Evolutionary conservation across 2,888 invertebrate species (phyloP), one percentile per base, ranked within the genome.

Genomic region (Nezara viridula): DNA sequence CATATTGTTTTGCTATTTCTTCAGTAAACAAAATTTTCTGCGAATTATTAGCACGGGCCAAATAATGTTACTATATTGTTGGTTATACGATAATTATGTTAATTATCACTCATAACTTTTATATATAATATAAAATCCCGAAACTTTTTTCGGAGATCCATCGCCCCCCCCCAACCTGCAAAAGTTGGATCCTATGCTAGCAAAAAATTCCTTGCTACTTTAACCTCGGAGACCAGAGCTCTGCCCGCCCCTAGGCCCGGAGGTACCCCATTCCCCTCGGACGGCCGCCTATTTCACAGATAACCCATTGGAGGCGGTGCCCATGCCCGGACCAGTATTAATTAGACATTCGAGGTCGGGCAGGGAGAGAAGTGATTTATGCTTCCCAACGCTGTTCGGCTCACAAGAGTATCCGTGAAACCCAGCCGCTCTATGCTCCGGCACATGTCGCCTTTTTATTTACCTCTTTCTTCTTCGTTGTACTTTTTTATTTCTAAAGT

Each of bases 361-460:
- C n/a, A n/a, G n/a, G 19, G 40, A 16, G 24, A 40, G 77, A 16
- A 9, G 21, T 77, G 77, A 77, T 77, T 77, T 77, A 77, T 77
- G 77, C 77, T 40, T 24, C 40, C 40, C 77, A 77, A 77, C 77
- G 77, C 77, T 55, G 60, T 12, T 60, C 14, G 27, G 3, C 60
- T 4, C n/a, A 14, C 7, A 21, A 77, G 24, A 77, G 40, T 32
- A 21, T 37, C 77, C 77, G 77, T 77, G 77, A 77, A 77, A 77
- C 77, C 6, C 16, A 7, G 24, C 77, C 40, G 77, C 77, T 40
- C 40, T 40, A 77, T 77, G 77, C 77, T 40, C 21, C 9, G 40
- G 37, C 77, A 77, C 77, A 77, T 27, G 77, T 37, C 77, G 10
- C 77, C 77, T 77, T 77, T 77, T 40, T 73, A 73, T 73, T 73